Percentiles rank a stretch among this genome's conserved stretches.
Conservation (phyloP, 2,888 invertebrate genomes). For the Monopis laevigella region DNA sequence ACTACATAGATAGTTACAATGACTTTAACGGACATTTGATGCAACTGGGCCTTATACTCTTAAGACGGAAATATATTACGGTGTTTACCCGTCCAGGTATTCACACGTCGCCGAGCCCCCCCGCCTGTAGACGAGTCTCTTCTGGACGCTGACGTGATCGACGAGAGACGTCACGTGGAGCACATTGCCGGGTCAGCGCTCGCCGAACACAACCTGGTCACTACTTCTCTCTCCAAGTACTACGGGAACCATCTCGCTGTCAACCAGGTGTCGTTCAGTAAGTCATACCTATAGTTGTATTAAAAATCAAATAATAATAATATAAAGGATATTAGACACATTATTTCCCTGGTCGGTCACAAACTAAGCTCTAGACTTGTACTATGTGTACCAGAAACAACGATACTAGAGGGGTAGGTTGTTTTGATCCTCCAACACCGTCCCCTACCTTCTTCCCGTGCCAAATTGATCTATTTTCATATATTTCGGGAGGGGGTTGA, state of each 20-base stretch:
- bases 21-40: no score
- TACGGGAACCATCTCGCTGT: slow-evolving; percentile 82
- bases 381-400: no score
- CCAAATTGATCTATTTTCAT: no score
- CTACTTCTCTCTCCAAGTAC: slow-evolving; percentile 76
- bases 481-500: no score
- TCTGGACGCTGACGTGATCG: slow-evolving; percentile 65
- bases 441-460: no score
- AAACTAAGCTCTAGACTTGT: neutral
- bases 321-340: neutral
- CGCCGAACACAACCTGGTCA: slow-evolving; percentile 59
- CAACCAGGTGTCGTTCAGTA: slow-evolving; percentile 73
- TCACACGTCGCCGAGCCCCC: slow-evolving; percentile 27
- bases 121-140: slow-evolving; percentile 39
- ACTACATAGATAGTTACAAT: no score
- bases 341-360: neutral
- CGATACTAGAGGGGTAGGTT: no score
- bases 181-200: slow-evolving; percentile 36
- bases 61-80: no score
- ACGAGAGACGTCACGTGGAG: slow-evolving; percentile 58
- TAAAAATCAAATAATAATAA: no score
- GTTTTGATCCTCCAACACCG: no score
- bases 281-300: slow-evolving; percentile 22
- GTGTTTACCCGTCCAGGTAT: slow-evolving; percentile 33
- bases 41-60: no score